phyloP scores from a whole-genome alignment of 2,888 invertebrate species.

The Dendrolimus pini region DNA sequence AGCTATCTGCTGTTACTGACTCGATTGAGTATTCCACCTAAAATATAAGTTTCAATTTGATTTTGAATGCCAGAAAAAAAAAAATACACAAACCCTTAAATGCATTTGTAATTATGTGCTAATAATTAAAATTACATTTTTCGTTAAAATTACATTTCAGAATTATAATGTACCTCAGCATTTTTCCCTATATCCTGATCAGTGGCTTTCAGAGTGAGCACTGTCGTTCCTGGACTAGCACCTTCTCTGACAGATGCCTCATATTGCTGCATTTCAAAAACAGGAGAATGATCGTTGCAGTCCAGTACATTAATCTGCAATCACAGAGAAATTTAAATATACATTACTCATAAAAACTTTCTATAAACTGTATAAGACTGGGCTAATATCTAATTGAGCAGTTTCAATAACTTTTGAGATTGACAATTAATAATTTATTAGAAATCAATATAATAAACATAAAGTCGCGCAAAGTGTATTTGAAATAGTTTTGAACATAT shows the following conservation, averaged over 20 bases:
- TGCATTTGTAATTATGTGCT: no score
- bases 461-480: no score
- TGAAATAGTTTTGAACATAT: background rate
- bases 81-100: no score
- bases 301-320: constrained; percentile 91
- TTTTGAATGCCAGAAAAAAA: no score
- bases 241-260: constrained; percentile 93
- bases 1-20: constrained; percentile 77
- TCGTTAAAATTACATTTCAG: background rate
- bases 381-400: no score
- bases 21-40: constrained; percentile 86
- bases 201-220: constrained; percentile 92
- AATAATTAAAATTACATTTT: background rate
- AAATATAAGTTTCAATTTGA: constrained; percentile 6
- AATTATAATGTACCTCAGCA: constrained; percentile 79
- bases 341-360: no score
- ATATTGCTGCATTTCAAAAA: constrained; percentile 94
- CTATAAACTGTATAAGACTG: no score
- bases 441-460: no score
- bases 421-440: no score
- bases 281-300: constrained; percentile 96
- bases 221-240: constrained; percentile 90
- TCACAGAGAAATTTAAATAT: background rate
- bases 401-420: no score
- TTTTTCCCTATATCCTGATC: constrained; percentile 95